These are phyloP conservation scores for Eulemur rubriventer DNA, from an alignment of 2,797 vertebrate species.

Conservation along the genomic window DNA sequence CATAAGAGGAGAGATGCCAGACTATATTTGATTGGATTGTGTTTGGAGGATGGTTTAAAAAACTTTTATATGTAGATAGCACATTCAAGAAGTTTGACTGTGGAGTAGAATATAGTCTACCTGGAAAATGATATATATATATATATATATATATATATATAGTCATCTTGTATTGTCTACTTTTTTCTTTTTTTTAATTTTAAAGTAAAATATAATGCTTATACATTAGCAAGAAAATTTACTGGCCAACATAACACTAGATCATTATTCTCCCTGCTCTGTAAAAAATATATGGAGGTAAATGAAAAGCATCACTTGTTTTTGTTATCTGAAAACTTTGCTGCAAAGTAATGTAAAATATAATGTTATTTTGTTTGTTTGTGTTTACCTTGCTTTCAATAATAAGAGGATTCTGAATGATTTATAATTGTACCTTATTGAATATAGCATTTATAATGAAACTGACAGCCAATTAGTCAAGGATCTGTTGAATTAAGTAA, in stretches of 20 bases:
- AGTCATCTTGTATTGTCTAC: neutral
- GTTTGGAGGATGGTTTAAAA: neutral
- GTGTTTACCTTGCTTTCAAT: conserved; percentile 27
- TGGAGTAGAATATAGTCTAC: neutral
- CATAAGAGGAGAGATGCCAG: neutral
- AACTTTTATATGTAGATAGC: neutral
- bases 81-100: neutral
- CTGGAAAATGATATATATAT: neutral
- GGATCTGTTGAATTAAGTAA: conserved; percentile 54
- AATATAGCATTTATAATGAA: conserved; percentile 38
- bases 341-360: neutral
- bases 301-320: neutral
- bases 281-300: neutral
- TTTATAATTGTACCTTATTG: conserved; percentile 62
- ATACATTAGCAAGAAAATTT: neutral
- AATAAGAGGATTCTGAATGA: neutral
- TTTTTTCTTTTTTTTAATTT: neutral
- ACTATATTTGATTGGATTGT: neutral
- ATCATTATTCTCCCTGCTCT: neutral
- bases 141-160: too few relatives aligned
- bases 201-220: neutral
- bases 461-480: conserved; percentile 63
- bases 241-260: neutral
- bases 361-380: conserved; percentile 35
- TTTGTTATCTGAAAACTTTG: conserved; percentile 26